phyloP scores from a whole-genome alignment of 1,140 invertebrate genomes.

The Solenopsis invicta region DNA sequence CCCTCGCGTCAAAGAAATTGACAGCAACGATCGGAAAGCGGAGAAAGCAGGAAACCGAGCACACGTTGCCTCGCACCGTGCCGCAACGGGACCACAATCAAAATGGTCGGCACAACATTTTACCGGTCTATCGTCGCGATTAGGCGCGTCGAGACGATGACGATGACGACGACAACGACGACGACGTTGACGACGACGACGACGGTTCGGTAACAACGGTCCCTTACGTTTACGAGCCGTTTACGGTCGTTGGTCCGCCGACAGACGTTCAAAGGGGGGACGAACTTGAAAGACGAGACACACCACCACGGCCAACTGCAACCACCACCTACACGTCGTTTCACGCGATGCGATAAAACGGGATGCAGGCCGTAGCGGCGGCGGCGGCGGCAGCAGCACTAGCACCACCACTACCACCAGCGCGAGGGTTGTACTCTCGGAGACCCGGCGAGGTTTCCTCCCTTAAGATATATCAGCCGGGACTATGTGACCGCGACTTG shows the following conservation, averaged over 20 bases:
- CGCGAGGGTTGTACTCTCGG: slow-evolving; percentile 25
- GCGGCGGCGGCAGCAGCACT: slow-evolving; percentile 43
- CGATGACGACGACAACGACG: slow-evolving; percentile 2
- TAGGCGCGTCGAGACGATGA: background rate
- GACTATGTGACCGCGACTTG: slow-evolving; percentile 18
- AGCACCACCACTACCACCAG: slow-evolving; percentile 55
- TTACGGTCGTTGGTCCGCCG: slow-evolving; percentile 62
- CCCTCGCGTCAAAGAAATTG: background rate
- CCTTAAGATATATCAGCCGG: background rate
- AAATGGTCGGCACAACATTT: slow-evolving; percentile 55
- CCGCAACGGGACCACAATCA: slow-evolving; percentile 44
- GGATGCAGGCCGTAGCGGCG: slow-evolving; percentile 24
- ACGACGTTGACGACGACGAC: background rate
- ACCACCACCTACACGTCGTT: slow-evolving; percentile 62
- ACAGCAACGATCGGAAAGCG: background rate
- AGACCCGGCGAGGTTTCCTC: slow-evolving; percentile 28
- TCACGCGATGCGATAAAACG: slow-evolving; percentile 25
- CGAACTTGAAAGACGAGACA: slow-evolving; percentile 48
- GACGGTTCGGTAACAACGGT: background rate
- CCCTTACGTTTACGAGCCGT: slow-evolving; percentile 52
- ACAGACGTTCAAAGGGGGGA: slow-evolving; percentile 23
- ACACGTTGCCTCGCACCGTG: slow-evolving; percentile 43
- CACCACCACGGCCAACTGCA: slow-evolving; percentile 41
- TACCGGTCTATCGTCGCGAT: slow-evolving; percentile 45
- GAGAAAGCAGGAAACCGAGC: background rate